Evolutionary conservation across 2,113 vertebrate genomes (phyloP).

Genomic region (Octodon degus): DNA sequence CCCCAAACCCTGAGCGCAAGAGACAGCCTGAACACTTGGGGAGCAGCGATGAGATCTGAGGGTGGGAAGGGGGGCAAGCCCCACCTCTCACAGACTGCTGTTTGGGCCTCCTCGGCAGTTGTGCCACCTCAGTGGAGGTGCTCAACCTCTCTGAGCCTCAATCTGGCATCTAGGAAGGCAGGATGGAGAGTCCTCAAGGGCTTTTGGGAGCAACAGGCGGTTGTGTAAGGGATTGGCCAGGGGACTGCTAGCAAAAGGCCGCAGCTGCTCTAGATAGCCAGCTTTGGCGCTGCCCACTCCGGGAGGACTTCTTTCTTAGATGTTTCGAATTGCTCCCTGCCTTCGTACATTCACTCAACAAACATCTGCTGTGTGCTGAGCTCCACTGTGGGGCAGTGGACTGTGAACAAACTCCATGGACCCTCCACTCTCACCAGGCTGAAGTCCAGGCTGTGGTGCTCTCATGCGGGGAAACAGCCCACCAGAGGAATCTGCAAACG

Average conservation of each 20-base stretch:
- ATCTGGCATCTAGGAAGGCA: neutral
- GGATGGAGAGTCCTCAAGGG: neutral
- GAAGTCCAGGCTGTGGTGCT: accelerated
- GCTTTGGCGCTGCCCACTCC: neutral
- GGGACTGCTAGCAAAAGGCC: neutral
- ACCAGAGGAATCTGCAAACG: accelerated
- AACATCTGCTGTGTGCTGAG: neutral
- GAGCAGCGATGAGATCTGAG: neutral
- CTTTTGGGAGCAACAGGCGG: neutral
- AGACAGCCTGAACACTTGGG: neutral
- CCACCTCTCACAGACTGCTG: neutral
- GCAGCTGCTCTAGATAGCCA: neutral
- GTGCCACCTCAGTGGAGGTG: neutral
- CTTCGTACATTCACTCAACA: neutral
- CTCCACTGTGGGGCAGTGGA: neutral
- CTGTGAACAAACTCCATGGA: accelerated
- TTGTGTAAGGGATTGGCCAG: neutral
- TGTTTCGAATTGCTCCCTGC: neutral
- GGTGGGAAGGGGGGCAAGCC: neutral
- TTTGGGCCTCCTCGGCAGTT: neutral
- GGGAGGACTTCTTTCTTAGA: neutral
- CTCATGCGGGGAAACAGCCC: accelerated
- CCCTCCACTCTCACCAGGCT: accelerated
- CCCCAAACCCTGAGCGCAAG: neutral
- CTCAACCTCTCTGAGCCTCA: neutral